A percentile compares a stretch with the other conserved stretches of the same genome.
phyloP scores from a whole-genome alignment of 2,797 vertebrate species.

The Sebastes hopkinsi region DNA sequence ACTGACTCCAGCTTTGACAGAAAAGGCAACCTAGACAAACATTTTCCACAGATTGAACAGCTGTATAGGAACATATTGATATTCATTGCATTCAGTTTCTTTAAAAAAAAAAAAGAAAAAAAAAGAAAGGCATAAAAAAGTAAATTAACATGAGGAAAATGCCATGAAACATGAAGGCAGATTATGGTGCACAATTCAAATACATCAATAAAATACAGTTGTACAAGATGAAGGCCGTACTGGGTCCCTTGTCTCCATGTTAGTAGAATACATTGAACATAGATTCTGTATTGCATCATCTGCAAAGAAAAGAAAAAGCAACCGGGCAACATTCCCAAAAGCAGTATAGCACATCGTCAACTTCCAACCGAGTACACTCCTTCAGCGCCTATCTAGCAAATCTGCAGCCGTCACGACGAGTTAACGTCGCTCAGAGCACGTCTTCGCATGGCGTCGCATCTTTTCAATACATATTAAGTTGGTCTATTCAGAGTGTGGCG shows the following conservation, averaged over 20 bases:
- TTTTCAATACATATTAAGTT: conserved; percentile 11
- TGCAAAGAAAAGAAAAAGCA: neutral
- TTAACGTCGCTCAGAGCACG: conserved; percentile 38
- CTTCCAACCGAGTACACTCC: neutral
- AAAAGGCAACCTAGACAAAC: conserved; percentile 2
- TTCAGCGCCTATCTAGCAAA: neutral
- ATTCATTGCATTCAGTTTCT: neutral
- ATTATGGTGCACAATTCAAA: conserved; percentile 15
- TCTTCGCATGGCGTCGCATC: neutral
- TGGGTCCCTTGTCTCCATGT: conserved; percentile 32
- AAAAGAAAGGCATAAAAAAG: neutral
- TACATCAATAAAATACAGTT: neutral
- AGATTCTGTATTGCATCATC: conserved; percentile 12
- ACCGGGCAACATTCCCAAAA: neutral
- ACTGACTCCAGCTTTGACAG: neutral
- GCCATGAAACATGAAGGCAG: conserved; percentile 37
- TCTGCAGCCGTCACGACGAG: conserved; percentile 41
- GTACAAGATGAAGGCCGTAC: conserved; percentile 42
- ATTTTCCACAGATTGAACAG: neutral
- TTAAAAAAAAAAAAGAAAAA: neutral
- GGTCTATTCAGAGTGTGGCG: conserved; percentile 8
- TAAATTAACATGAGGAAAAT: conserved; percentile 7
- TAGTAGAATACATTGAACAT: neutral
- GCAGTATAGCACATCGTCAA: neutral
- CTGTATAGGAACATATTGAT: neutral